Evolutionary conservation across 2,797 vertebrate genomes (phyloP).

Genomic region (Telmatherina bonti): DNA sequence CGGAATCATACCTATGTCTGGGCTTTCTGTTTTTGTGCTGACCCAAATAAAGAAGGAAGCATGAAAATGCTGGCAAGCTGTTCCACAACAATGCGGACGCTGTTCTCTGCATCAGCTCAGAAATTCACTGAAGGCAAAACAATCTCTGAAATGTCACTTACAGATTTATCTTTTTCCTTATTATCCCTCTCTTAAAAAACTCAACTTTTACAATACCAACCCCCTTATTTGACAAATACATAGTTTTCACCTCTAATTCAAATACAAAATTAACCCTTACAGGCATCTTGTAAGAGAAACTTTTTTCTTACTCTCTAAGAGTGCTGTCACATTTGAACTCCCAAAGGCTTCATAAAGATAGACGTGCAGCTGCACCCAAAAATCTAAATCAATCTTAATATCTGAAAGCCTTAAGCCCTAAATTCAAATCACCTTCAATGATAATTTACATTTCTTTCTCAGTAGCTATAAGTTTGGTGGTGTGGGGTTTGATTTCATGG

Average conservation of each 20-base stretch:
- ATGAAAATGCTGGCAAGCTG: background rate
- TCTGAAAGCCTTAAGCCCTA: background rate
- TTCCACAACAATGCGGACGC: background rate
- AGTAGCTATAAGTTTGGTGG: background rate
- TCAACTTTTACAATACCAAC: background rate
- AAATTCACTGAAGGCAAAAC: slow-evolving; percentile 21
- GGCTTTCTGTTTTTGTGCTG: background rate
- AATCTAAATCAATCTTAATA: background rate
- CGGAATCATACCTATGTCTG: background rate
- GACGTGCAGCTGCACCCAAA: background rate
- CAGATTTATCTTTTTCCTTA: background rate
- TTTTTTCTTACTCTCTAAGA: background rate
- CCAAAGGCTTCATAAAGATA: background rate
- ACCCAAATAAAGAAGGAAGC: background rate
- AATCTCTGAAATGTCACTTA: slow-evolving; percentile 4
- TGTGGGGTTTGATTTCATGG: no score
- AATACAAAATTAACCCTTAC: background rate
- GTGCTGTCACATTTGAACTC: background rate
- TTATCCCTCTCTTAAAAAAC: background rate
- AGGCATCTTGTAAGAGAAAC: background rate
- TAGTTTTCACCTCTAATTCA: background rate
- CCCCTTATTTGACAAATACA: background rate
- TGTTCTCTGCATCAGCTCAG: background rate
- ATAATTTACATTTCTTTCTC: background rate
- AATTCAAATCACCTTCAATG: background rate